Conservation (phyloP, 37 sponge, comb jelly and placozoan genomes). For the Agelas oroides region DNA sequence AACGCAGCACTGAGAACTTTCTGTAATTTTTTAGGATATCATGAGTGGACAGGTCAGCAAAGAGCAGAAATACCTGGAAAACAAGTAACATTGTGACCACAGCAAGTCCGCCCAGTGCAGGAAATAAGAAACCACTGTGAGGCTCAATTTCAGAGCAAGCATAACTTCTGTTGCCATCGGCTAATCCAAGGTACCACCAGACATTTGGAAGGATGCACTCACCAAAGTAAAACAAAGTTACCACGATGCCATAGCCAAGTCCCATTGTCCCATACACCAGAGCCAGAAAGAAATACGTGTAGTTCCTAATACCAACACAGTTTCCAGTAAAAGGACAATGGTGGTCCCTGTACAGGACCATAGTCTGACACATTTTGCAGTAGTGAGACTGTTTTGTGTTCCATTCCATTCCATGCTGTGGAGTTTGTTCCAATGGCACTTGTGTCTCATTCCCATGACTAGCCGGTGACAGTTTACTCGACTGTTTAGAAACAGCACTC, state of each 20-base stretch:
- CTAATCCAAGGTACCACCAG: constrained; percentile 3
- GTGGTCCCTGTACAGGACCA: constrained; percentile 59
- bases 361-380: constrained; percentile 40
- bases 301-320: constrained; percentile 59
- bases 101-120: constrained; percentile 14
- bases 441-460: neutral
- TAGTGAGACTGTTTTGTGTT: constrained; percentile 1
- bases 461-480: neutral
- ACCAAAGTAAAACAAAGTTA: constrained; percentile 44
- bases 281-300: constrained; percentile 38
- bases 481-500: too few species aligned
- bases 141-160: constrained; percentile 1
- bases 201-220: constrained; percentile 18
- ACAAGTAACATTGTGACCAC: neutral
- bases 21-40: constrained; percentile 11
- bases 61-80: constrained; percentile 20
- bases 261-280: constrained; percentile 38
- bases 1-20: constrained; percentile 6
- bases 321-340: constrained; percentile 80
- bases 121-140: neutral
- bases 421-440: neutral
- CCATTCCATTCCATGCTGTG: neutral
- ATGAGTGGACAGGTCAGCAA: constrained; percentile 16
- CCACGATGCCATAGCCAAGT: constrained; percentile 32
- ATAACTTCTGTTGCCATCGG: neutral